Percentiles rank a stretch among this genome's conserved stretches.
Conservation (phyloP, 2,888 invertebrate species). For the Himalopsyche anomala region DNA sequence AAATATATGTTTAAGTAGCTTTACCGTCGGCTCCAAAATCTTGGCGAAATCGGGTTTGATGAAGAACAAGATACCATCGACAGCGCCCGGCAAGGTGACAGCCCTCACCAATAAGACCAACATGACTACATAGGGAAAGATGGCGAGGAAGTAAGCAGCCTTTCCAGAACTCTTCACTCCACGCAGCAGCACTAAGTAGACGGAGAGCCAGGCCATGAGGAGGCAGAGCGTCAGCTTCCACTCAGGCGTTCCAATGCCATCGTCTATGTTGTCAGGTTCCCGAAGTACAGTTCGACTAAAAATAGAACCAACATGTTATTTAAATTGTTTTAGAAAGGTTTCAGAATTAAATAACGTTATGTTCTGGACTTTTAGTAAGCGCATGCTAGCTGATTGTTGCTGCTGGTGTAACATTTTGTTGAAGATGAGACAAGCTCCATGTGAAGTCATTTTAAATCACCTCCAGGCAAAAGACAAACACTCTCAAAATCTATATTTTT, state of each 20-base stretch:
- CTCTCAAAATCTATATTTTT: too few species aligned
- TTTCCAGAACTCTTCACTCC: slow-evolving; percentile 80
- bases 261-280: slow-evolving; percentile 73
- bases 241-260: slow-evolving; percentile 77
- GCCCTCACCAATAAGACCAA: slow-evolving; percentile 79
- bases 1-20: too few species aligned
- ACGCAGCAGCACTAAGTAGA: slow-evolving; percentile 75
- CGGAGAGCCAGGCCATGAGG: slow-evolving; percentile 74
- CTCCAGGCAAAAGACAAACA: too few species aligned
- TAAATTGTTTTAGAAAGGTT: not conserved
- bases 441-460: too few species aligned
- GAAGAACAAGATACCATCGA: slow-evolving; percentile 80
- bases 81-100: slow-evolving; percentile 78
- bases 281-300: slow-evolving; percentile 75
- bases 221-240: slow-evolving; percentile 77
- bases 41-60: slow-evolving; percentile 81
- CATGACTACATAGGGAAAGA: slow-evolving; percentile 82
- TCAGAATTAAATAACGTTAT: slow-evolving; percentile 43
- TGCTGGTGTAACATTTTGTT: too few species aligned
- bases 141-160: slow-evolving; percentile 83
- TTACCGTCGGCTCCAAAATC: slow-evolving; percentile 78
- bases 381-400: too few species aligned
- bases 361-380: too few species aligned
- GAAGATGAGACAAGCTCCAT: too few species aligned
- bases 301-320: not conserved